Evolutionary conservation across 2,797 vertebrate genomes (phyloP).

Genomic region (Catamblyrhynchus diadema): DNA sequence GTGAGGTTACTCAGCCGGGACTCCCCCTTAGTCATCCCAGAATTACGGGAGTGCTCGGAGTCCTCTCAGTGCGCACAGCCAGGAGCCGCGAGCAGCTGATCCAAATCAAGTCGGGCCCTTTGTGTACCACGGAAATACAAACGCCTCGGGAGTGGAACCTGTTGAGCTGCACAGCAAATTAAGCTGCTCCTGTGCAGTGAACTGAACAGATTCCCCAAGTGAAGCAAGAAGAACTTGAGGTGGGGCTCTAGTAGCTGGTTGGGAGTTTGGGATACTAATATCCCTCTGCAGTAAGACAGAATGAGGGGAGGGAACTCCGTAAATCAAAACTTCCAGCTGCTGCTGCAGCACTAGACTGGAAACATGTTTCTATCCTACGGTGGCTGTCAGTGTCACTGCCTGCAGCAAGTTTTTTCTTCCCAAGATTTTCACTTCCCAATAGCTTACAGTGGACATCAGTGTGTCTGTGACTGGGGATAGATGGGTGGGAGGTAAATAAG

Average conservation of each 20-base stretch:
- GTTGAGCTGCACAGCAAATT: background rate
- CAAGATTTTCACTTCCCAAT: background rate
- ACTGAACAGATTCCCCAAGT: background rate
- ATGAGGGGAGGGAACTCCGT: background rate
- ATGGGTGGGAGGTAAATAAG: background rate
- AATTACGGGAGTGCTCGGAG: background rate
- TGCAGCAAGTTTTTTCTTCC: background rate
- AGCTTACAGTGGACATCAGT: background rate
- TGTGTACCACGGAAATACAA: background rate
- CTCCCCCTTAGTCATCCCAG: background rate
- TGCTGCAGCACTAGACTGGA: background rate
- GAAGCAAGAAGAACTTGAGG: background rate
- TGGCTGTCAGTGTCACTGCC: background rate
- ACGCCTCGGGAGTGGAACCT: background rate
- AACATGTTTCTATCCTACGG: accelerated
- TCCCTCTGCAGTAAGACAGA: background rate
- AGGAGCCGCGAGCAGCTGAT: background rate
- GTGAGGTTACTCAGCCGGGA: background rate
- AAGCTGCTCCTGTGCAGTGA: background rate
- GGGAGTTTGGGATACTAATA: background rate
- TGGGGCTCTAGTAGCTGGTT: background rate
- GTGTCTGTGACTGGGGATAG: background rate
- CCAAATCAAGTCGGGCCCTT: background rate
- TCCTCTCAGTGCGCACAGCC: background rate
- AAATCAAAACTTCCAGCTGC: background rate